Percentiles rank a stretch among this genome's conserved stretches.
Conservation (phyloP, 2,797 vertebrate species). For the Gobio occitaniae region DNA sequence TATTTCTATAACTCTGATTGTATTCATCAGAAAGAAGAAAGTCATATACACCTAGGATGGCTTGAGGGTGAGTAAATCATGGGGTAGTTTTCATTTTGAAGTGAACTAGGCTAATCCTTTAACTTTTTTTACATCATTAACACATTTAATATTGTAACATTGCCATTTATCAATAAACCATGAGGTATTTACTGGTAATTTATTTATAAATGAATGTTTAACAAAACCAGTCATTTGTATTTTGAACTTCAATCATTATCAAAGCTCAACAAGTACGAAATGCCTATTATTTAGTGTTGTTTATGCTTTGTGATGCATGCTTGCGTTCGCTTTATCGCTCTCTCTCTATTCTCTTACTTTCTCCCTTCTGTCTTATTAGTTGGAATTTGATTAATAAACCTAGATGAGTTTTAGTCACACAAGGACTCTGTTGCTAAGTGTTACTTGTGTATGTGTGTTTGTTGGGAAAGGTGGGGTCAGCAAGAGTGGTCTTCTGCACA, state of each 20-base stretch:
- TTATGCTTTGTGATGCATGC: not conserved
- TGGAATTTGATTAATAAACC: conserved; percentile 71
- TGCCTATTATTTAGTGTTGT: not conserved
- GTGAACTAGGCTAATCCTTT: too few relatives aligned
- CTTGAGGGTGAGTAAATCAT: too few relatives aligned
- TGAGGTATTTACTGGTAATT: not conserved
- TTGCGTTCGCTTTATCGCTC: not conserved
- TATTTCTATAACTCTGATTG: too few relatives aligned
- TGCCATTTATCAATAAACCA: not conserved
- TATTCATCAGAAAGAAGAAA: too few relatives aligned
- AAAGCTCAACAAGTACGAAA: not conserved
- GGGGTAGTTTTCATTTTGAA: too few relatives aligned
- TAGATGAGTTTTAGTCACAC: conserved; percentile 59
- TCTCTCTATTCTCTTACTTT: not conserved
- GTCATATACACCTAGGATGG: too few relatives aligned
- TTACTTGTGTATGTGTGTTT: conserved; percentile 46
- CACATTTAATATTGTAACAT: not conserved
- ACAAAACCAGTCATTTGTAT: not conserved
- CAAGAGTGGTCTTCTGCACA: conserved; percentile 40
- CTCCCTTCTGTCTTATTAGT: conserved; percentile 17
- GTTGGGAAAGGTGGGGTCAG: conserved; percentile 51
- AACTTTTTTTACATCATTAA: too few relatives aligned
- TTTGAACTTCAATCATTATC: not conserved
- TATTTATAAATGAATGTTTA: not conserved
- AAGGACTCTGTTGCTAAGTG: conserved; percentile 56